Conservation (phyloP, 2,797 vertebrate species). For the Ceryle rudis region DNA sequence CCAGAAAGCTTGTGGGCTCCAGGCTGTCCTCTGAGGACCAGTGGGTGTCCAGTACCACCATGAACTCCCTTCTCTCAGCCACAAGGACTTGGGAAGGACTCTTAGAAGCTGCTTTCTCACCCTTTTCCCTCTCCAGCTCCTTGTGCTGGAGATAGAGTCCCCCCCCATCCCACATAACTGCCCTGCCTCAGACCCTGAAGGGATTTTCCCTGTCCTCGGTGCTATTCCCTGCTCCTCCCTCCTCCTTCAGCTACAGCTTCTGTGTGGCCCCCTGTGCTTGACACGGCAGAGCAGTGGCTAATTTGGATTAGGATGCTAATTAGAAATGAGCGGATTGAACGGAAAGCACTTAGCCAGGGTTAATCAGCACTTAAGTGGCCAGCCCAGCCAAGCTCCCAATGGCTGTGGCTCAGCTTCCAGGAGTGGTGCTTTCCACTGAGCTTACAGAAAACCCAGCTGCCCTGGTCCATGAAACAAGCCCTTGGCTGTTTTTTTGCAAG, state of each 20-base stretch:
- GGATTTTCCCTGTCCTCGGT: neutral
- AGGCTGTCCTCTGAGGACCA: neutral
- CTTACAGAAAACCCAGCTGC: neutral
- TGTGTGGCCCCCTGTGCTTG: neutral
- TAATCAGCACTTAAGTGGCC: constrained; percentile 67
- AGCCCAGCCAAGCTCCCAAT: neutral
- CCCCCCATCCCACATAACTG: neutral
- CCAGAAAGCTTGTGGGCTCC: neutral
- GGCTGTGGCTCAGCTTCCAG: neutral
- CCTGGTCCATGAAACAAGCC: neutral
- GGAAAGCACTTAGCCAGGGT: constrained; percentile 59
- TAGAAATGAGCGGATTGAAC: constrained; percentile 45
- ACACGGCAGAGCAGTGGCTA: neutral
- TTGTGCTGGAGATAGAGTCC: neutral
- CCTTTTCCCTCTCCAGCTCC: neutral
- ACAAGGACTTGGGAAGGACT: neutral
- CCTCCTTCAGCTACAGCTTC: neutral
- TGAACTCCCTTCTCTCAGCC: neutral
- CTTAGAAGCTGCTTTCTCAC: neutral
- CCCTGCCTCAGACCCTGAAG: neutral
- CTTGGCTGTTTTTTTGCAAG: neutral
- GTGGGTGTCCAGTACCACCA: neutral
- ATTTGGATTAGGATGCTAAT: constrained; percentile 72
- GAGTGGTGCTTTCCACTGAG: fast-evolving
- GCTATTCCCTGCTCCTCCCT: neutral